These are phyloP conservation scores for Dromiciops gliroides DNA, from an alignment of 2,113 vertebrate genomes.

Conservation along the genomic window DNA sequence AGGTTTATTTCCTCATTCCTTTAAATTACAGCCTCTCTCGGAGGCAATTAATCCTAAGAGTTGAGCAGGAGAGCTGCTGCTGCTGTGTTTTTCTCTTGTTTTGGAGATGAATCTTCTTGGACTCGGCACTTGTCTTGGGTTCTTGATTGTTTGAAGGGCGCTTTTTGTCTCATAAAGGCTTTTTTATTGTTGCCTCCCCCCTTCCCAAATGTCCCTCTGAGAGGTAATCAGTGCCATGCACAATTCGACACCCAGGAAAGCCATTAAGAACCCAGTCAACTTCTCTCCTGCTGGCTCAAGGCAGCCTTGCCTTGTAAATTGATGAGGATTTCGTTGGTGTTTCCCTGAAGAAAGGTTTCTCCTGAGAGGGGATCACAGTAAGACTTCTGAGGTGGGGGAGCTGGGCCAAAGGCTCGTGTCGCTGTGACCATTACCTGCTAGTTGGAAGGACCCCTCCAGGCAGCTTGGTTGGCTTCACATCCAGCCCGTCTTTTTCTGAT, in stretches of 20 bases:
- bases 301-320: constrained; percentile 72
- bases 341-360: constrained; percentile 63
- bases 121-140: constrained; percentile 63
- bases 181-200: constrained; percentile 39
- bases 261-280: constrained; percentile 76
- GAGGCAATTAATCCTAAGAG: constrained; percentile 75
- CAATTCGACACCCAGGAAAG: constrained; percentile 68
- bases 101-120: constrained; percentile 67
- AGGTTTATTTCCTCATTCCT: constrained; percentile 67
- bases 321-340: constrained; percentile 60
- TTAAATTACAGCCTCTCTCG: constrained; percentile 66
- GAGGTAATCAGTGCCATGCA: constrained; percentile 80
- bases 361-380: constrained; percentile 33
- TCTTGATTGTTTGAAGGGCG: constrained; percentile 78
- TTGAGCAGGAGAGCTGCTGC: constrained; percentile 68
- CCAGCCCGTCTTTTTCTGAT: neutral
- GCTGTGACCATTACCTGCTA: neutral
- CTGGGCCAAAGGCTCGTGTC: constrained; percentile 2
- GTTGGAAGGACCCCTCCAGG: neutral
- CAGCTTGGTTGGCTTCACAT: neutral
- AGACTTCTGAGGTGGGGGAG: constrained; percentile 36
- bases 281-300: constrained; percentile 66
- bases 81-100: constrained; percentile 70
- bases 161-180: constrained; percentile 74
- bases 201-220: constrained; percentile 67